A percentile compares a stretch with the other conserved stretches of the same genome.
These are phyloP conservation scores for Australoheros scitulus DNA, from an alignment of 2,113 vertebrate genomes.

Conservation along the genomic window DNA sequence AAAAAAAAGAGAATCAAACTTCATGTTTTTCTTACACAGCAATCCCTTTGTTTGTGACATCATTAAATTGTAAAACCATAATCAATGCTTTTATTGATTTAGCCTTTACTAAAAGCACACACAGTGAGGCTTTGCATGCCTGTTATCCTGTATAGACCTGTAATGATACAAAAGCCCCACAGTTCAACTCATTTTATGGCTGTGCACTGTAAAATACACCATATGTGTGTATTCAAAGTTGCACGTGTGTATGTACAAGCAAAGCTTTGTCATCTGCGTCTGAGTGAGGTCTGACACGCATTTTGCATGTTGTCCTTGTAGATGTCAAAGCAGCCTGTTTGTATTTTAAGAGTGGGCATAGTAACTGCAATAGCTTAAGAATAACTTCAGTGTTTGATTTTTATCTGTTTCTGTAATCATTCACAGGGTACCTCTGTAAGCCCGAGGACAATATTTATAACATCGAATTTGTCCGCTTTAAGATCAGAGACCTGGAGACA, in stretches of 20 bases:
- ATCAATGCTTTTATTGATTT: conserved; percentile 2
- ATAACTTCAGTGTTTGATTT: background rate
- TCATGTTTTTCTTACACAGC: background rate
- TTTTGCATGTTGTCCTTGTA: conserved; percentile 1
- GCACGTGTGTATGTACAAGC: background rate
- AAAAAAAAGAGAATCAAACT: background rate
- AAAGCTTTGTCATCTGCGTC: background rate
- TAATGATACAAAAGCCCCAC: background rate
- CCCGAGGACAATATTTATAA: conserved; percentile 92
- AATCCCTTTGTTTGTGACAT: background rate
- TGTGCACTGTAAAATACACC: background rate
- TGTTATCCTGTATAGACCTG: background rate
- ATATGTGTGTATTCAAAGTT: background rate
- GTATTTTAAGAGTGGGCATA: background rate
- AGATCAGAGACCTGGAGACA: conserved; percentile 93
- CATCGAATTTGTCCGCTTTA: conserved; percentile 94
- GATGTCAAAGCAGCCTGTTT: background rate
- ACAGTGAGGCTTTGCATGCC: background rate
- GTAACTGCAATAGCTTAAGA: background rate
- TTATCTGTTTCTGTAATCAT: background rate
- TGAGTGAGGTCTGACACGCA: background rate
- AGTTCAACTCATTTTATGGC: background rate
- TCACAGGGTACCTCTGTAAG: conserved; percentile 89
- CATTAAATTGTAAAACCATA: background rate
- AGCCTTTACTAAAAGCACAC: background rate